Base-by-base conservation (phyloP, 2,888 invertebrate genomes). In the Drosophila ustulata region DNA sequence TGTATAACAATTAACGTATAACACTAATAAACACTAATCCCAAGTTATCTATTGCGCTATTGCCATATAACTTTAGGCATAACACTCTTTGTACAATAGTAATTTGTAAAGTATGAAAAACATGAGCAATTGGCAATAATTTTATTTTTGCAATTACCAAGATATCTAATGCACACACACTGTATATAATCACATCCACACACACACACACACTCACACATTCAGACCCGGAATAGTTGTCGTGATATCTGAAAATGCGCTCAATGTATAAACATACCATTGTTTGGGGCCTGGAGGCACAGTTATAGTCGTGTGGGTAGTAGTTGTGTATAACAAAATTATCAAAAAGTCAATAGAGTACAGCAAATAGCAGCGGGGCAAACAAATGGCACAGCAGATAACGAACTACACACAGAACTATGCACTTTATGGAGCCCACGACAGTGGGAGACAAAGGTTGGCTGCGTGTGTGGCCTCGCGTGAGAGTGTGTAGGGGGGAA, bases 341-440 rank as follows among this genome's bases (percentile, higher is more conserved):
- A 89, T 83, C 83, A 78, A 37, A 78, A 71, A 57, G 84, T 80
- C 84, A 89, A 87, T 71, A 83, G 50, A 70, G 61, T 62, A 57
- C 57, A 81, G 64, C 61, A 69, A 72, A 71, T 75, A 71, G 52
- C 66, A 47, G 52, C 51, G 46, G 56, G 47, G 67, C 63, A 75
- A 74, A 67, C 59, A 74, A 76, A 79, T 70, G 52, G 32, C 66
- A 66, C 45, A 28, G 18, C 30, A 68, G 66, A 71, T 77, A 83
- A 66, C 71, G 43, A 56, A 41, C 41, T 51, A 51, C 23, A 66
- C 58, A 66, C 56, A 51, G 18, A 67, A 78, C 63, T 58, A 65
- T 65, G 57, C 57, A 78, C 30, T 73, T 58, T 53, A 43, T 50
- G 41, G 32, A 18, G 47, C 45, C 50, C 37, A 30, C 1, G 30